Evolutionary conservation across 2,113 vertebrate species (phyloP).

Genomic region (Nansenia antarctica): DNA sequence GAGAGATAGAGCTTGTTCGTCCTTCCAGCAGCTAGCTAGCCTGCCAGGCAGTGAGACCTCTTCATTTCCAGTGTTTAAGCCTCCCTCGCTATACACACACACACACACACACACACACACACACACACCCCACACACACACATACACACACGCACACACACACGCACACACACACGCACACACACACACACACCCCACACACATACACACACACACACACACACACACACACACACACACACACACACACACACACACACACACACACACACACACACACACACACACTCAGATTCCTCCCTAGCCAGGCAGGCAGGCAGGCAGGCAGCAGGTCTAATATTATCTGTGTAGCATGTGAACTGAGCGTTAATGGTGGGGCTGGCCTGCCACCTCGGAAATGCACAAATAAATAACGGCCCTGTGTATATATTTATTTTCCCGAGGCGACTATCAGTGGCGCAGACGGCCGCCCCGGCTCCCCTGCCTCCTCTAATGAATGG

Average conservation of each 20-base stretch:
- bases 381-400: conserved; percentile 61
- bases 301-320: too few species aligned
- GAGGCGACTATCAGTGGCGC: conserved; percentile 43
- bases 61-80: conserved; percentile 46
- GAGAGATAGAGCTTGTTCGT: conserved; percentile 49
- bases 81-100: conserved; percentile 6
- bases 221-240: too few species aligned
- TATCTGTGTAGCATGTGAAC: conserved; percentile 58
- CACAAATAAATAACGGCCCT: conserved; percentile 61
- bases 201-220: too few species aligned
- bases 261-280: too few species aligned
- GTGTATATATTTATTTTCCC: conserved; percentile 71
- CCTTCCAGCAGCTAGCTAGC: conserved; percentile 39
- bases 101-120: too few species aligned
- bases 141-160: too few species aligned
- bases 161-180: too few species aligned
- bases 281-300: conserved; percentile 24
- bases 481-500: conserved; percentile 64
- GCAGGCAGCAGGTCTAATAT: conserved; percentile 42
- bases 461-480: conserved; percentile 28
- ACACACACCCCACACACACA: too few species aligned
- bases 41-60: conserved; percentile 43
- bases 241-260: too few species aligned
- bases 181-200: too few species aligned
- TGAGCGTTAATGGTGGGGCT: conserved; percentile 48